Base-by-base conservation (phyloP, 2,113 vertebrate genomes). In the Cairina moschata region DNA sequence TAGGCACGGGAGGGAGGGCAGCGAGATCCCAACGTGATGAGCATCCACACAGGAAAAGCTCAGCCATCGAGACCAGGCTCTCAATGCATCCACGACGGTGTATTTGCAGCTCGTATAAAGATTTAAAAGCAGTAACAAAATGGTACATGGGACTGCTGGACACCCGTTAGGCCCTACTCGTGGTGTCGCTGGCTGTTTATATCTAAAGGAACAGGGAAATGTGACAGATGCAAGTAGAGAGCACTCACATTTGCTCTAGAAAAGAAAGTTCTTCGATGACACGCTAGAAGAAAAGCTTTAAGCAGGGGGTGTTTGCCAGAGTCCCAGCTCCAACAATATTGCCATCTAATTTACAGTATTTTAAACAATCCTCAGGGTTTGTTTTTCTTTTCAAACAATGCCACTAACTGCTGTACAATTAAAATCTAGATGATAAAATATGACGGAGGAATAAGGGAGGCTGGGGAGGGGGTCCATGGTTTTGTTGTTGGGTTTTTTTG, bases 271-370 rank as follows among this genome's bases (percentile, higher is more conserved):
- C 94, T 88, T 97, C 92, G 93, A 78, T 95, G 95, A 85, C 83
- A 88, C 81, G 90, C 92, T 88, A 97, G 94, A 97, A 97, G 91
- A 98, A 96, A 90, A 95, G 96, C 94, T 94, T 97, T 74, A 95
- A 96, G 95, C 96, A 96, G 97, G 88, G 28, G 4, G 82, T 95
- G 74, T 86, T 97, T 96, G 97, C 97, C 92, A 97, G 98, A 98
- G 98, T 94, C 98, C 97, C 98, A 98, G 98, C 98, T 98, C 97
- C 96, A 98, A 97, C 97, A 95, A 95, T 96, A 97, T 76, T 96
- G 95, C 96, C 96, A 95, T 94, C 94, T 97, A 92, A 97, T 97
- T 98, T 98, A 98, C 97, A 98, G 84, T 94, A 97, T 96, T 98
- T 98, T 97, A 97, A 98, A 96, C 97, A 97, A 97, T 82, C 86